phyloP scores from a whole-genome alignment of 1,140 invertebrate genomes.

The Drosophila bipectinata region DNA sequence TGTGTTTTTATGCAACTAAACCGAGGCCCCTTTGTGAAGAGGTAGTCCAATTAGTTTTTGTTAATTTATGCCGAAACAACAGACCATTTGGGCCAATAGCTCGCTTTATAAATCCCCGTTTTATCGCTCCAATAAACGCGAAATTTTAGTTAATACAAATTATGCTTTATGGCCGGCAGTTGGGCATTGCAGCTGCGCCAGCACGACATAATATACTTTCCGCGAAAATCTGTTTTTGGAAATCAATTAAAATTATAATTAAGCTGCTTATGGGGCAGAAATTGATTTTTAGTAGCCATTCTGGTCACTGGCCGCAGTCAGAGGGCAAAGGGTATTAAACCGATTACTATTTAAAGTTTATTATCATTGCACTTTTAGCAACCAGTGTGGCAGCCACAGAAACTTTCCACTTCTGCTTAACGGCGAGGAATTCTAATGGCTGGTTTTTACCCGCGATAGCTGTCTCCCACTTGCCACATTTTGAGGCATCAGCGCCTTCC shows the following conservation, averaged over 20 bases:
- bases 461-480: slow-evolving; percentile 38
- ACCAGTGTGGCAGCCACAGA: slow-evolving; percentile 20
- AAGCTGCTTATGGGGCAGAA: slow-evolving; percentile 56
- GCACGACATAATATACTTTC: neutral
- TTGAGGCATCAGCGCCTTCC: slow-evolving; percentile 39
- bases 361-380: slow-evolving; percentile 12
- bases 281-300: slow-evolving; percentile 61
- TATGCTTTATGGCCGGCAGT: slow-evolving; percentile 42
- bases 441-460: slow-evolving; percentile 3
- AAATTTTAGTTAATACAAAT: slow-evolving; percentile 35
- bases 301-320: slow-evolving; percentile 33
- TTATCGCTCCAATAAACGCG: slow-evolving; percentile 46
- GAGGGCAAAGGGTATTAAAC: slow-evolving; percentile 11
- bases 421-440: slow-evolving; percentile 35
- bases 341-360: slow-evolving; percentile 25
- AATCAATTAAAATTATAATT: slow-evolving; percentile 72
- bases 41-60: slow-evolving; percentile 18
- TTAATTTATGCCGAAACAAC: slow-evolving; percentile 13
- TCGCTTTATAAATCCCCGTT: slow-evolving; percentile 36
- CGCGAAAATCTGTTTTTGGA: slow-evolving; percentile 49
- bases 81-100: slow-evolving; percentile 1
- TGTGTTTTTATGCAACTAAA: no score
- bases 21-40: no score
- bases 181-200: slow-evolving; percentile 26
- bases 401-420: slow-evolving; percentile 39